Evolutionary conservation across 2,113 vertebrate species (phyloP).

Genomic region (Sinosuthora webbiana): DNA sequence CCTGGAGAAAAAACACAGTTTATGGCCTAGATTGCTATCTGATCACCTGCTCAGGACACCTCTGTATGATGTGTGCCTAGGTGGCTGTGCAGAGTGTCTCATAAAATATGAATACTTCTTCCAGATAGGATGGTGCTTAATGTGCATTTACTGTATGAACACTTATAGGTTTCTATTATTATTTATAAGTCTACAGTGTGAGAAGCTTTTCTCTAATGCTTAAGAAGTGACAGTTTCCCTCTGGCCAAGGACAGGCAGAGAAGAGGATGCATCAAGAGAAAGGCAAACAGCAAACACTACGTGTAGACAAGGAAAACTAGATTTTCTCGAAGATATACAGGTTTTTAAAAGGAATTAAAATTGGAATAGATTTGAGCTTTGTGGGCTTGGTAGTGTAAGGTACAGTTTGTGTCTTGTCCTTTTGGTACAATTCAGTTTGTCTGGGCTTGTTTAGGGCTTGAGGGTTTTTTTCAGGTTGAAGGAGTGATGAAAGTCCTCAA

Average conservation of each 20-base stretch:
- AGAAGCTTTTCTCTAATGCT: slow-evolving; percentile 2
- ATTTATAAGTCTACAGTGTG: slow-evolving; percentile 31
- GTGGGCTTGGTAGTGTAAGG: background rate
- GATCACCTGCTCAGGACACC: background rate
- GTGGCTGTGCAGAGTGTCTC: background rate
- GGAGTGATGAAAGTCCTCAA: background rate
- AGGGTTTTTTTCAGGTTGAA: background rate
- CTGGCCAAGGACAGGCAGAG: background rate
- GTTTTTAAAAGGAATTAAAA: background rate
- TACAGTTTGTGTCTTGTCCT: background rate
- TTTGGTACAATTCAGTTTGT: background rate
- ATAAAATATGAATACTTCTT: slow-evolving; percentile 54
- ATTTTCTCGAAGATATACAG: background rate
- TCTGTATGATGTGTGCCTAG: background rate
- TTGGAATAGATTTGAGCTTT: background rate
- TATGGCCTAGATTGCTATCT: background rate
- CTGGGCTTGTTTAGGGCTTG: background rate
- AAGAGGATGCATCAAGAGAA: background rate
- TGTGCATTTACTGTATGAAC: slow-evolving; percentile 4
- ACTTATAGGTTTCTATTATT: slow-evolving; percentile 37
- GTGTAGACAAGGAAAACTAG: background rate
- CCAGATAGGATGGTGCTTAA: background rate
- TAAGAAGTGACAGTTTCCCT: background rate
- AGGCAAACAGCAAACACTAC: background rate
- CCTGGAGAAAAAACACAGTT: background rate